phyloP scores from a whole-genome alignment of 2,113 vertebrate genomes.

The Caranx ignobilis region DNA sequence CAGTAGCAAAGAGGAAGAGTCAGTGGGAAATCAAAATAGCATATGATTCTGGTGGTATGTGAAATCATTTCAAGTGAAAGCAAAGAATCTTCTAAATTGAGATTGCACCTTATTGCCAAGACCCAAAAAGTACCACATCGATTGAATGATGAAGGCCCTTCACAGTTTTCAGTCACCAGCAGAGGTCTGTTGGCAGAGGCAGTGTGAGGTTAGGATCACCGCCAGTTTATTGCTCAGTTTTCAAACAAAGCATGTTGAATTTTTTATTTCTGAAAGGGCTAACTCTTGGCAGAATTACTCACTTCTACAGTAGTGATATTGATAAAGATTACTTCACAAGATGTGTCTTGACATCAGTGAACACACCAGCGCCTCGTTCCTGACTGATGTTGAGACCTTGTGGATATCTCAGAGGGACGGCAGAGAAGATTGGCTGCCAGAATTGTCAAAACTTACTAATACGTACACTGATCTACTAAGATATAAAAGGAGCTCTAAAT shows the following conservation, averaged over 20 bases:
- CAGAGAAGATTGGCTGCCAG: no score
- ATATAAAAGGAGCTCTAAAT: no score
- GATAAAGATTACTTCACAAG: neutral
- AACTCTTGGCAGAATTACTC: neutral
- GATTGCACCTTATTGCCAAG: neutral
- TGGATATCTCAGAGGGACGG: neutral
- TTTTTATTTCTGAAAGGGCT: neutral
- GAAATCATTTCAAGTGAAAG: neutral
- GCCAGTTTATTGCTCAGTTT: neutral
- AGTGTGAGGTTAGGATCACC: neutral
- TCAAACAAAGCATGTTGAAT: neutral
- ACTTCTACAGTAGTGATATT: neutral
- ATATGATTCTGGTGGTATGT: neutral
- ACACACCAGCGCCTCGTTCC: neutral
- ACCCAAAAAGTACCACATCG: neutral
- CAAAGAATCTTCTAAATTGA: neutral
- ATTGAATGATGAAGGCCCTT: neutral
- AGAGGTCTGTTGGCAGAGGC: constrained; percentile 1
- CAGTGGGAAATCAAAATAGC: neutral
- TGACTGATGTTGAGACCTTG: neutral
- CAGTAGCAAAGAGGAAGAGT: neutral
- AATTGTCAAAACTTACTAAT: neutral
- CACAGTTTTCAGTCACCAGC: constrained; percentile 24
- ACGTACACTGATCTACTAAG: no score
- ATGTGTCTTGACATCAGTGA: neutral